phyloP scores from a whole-genome alignment of 92 coral and sea anemone genomes.

The Palythoa grandis region DNA sequence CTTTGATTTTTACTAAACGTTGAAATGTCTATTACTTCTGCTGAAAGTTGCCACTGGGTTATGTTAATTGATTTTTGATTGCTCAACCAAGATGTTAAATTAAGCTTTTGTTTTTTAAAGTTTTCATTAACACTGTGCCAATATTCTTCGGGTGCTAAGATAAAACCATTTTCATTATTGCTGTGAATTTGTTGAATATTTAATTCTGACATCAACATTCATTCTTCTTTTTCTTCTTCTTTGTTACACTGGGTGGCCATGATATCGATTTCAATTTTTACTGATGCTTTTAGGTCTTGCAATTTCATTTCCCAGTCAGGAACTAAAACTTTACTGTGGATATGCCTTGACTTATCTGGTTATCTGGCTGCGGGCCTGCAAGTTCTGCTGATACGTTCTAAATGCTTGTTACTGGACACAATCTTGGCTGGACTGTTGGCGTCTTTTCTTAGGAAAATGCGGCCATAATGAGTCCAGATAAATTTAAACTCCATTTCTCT shows the following conservation, averaged over 20 bases:
- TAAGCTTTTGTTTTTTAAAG: constrained; percentile 42
- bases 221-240: constrained; percentile 37
- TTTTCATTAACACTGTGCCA: constrained; percentile 42
- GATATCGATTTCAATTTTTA: background rate
- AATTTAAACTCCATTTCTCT: background rate
- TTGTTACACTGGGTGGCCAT: background rate
- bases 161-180: constrained; percentile 14
- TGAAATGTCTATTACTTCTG: constrained; percentile 42
- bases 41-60: constrained; percentile 43
- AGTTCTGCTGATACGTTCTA: too few species aligned
- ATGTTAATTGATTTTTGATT: constrained; percentile 41
- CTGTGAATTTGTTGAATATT: constrained; percentile 22
- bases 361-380: too few species aligned
- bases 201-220: constrained; percentile 50
- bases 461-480: background rate
- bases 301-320: constrained; percentile 56
- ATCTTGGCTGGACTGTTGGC: background rate
- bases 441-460: background rate
- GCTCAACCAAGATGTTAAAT: constrained; percentile 45
- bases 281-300: constrained; percentile 19
- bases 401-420: background rate
- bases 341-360: too few species aligned
- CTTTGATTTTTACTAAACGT: constrained; percentile 41
- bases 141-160: constrained; percentile 47
- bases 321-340: constrained; percentile 37